Percentiles rank a stretch among this genome's conserved stretches.
phyloP scores from a whole-genome alignment of 2,113 vertebrate species.

The Lasiurus cinereus region DNA sequence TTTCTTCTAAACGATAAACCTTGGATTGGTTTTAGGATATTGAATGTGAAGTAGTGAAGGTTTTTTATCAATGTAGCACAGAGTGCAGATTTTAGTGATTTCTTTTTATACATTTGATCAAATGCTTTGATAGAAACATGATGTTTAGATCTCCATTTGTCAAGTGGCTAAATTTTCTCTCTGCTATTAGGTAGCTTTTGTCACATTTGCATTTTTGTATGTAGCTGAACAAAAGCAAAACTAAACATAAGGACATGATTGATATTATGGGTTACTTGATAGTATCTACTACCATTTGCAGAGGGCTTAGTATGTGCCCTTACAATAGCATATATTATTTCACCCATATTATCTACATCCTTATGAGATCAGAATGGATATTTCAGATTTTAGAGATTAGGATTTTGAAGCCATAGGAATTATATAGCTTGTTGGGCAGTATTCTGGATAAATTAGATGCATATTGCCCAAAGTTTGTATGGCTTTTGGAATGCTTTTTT shows the following conservation, averaged over 20 bases:
- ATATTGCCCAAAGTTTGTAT: neutral
- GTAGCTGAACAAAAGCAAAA: constrained; percentile 2
- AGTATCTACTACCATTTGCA: neutral
- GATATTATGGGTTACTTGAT: neutral
- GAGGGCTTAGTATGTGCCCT: neutral
- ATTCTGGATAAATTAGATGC: neutral
- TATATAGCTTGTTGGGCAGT: neutral
- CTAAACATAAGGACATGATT: neutral
- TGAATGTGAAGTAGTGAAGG: constrained; percentile 11
- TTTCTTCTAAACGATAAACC: constrained; percentile 50
- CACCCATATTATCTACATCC: neutral
- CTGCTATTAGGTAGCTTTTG: neutral
- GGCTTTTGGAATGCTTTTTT: neutral
- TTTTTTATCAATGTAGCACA: constrained; percentile 7
- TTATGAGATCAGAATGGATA: neutral
- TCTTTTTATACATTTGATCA: constrained; percentile 48
- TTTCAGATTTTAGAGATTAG: neutral
- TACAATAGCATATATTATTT: neutral
- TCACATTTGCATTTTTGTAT: constrained; percentile 41
- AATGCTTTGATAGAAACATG: constrained; percentile 8
- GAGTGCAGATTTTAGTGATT: constrained; percentile 43
- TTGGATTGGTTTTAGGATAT: neutral
- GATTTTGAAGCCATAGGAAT: neutral
- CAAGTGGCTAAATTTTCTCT: neutral
- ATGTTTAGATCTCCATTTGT: constrained; percentile 28